phyloP scores from a whole-genome alignment of 2,797 vertebrate species.

The Enteromius mattozi region DNA sequence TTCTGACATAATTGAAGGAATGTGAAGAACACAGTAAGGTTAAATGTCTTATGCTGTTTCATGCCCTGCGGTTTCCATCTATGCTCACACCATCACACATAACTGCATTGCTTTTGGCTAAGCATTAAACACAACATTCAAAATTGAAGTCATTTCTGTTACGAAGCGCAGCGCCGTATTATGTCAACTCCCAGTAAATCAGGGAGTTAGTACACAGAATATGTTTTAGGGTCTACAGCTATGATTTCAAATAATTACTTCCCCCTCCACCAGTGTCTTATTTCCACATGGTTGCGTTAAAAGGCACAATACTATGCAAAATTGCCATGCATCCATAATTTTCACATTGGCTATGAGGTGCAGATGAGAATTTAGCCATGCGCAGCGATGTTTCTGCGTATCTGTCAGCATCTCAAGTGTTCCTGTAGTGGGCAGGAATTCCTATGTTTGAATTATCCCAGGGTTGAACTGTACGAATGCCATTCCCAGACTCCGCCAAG shows the following conservation, averaged over 20 bases:
- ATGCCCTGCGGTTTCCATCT: constrained; percentile 17
- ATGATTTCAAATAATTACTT: constrained; percentile 10
- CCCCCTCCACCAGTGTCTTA: not conserved
- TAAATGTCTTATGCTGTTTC: constrained; percentile 5
- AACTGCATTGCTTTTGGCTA: constrained; percentile 23
- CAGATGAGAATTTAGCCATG: not conserved
- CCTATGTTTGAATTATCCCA: constrained; percentile 70
- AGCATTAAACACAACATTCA: constrained; percentile 26
- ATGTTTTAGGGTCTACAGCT: not conserved
- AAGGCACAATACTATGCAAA: not conserved
- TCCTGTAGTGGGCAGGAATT: constrained; percentile 75
- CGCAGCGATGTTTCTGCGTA: not conserved
- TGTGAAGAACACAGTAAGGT: not conserved
- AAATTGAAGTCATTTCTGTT: constrained; percentile 43
- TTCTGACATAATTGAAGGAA: not conserved
- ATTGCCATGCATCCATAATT: constrained; percentile 2
- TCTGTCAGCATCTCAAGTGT: constrained; percentile 66
- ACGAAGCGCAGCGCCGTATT: not conserved
- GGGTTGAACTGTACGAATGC: constrained; percentile 61
- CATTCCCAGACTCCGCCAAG: not conserved
- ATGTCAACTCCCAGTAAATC: not conserved
- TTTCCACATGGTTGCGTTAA: constrained; percentile 13
- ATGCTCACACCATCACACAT: not conserved
- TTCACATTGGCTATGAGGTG: constrained; percentile 7
- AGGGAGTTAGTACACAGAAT: not conserved